Conservation (phyloP, 2,797 vertebrate genomes). For the Coregonus sp. region DNA sequence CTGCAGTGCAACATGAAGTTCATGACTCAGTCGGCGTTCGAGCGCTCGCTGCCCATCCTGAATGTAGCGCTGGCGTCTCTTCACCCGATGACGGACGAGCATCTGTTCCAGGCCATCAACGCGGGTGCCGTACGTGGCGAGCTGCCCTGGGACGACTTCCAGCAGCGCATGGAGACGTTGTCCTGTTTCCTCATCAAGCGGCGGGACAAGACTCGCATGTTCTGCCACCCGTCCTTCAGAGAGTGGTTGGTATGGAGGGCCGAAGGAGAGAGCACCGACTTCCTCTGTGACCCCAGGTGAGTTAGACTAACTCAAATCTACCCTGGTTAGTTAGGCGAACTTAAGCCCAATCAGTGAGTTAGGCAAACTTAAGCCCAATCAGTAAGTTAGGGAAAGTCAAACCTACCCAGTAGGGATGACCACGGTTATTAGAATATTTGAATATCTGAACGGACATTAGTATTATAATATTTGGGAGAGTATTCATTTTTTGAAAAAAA, state of each 20-base stretch:
- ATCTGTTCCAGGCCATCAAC: conserved; percentile 94
- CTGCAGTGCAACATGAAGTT: conserved; percentile 99
- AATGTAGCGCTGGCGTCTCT: conserved; percentile 93
- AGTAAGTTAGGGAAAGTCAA: not conserved
- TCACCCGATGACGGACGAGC: conserved; percentile 96
- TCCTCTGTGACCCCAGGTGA: conserved; percentile 97
- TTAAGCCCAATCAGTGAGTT: not conserved
- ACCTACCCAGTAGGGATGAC: too few relatives aligned
- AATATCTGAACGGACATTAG: too few relatives aligned
- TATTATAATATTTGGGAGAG: too few relatives aligned
- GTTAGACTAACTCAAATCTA: conserved; percentile 17
- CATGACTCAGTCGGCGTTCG: conserved; percentile 91
- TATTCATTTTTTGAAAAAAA: too few relatives aligned
- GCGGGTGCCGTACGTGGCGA: conserved; percentile 83
- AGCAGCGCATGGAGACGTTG: conserved; percentile 90
- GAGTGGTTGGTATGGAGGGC: conserved; percentile 98
- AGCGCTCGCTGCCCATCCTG: conserved; percentile 87
- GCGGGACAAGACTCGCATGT: conserved; percentile 97
- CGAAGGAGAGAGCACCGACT: conserved; percentile 92
- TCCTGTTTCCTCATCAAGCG: conserved; percentile 91
- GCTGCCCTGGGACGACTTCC: conserved; percentile 93
- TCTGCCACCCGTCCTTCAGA: conserved; percentile 97
- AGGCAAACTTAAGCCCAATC: not conserved
- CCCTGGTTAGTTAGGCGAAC: not conserved
- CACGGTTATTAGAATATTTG: too few relatives aligned